phyloP scores from a whole-genome alignment of 23 tunicate genomes.

The Diplosoma virens region DNA sequence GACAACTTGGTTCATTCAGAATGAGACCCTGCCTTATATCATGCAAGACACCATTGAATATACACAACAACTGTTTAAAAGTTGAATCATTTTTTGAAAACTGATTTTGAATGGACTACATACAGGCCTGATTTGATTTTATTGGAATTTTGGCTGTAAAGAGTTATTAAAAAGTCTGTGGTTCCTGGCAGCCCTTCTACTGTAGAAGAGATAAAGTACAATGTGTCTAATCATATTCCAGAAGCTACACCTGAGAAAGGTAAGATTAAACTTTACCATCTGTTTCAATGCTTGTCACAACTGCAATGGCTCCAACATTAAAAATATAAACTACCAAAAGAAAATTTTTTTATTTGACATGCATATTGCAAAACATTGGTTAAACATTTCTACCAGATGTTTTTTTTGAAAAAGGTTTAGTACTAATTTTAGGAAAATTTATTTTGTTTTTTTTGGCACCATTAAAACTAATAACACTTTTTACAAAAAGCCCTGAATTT shows the following conservation, averaged over 20 bases:
- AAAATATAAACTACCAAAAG: neutral
- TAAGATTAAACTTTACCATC: neutral
- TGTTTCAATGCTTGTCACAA: neutral
- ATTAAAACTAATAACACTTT: too few species aligned
- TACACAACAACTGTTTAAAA: neutral
- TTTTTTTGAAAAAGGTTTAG: too few species aligned
- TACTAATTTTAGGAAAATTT: too few species aligned
- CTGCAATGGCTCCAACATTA: neutral
- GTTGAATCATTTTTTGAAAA: neutral
- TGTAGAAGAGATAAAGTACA: neutral
- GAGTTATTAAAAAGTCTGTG: neutral
- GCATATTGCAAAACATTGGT: neutral
- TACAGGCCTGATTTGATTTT: neutral
- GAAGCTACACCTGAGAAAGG: neutral
- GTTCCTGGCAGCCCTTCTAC: neutral
- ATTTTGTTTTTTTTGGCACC: too few species aligned
- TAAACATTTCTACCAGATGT: too few species aligned
- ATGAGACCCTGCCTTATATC: neutral
- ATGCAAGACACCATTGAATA: neutral
- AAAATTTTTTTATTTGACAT: neutral
- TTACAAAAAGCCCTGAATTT: too few species aligned
- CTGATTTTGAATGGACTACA: neutral
- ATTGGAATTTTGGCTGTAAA: neutral
- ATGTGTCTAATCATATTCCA: neutral
- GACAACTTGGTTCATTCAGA: neutral